phyloP scores from a whole-genome alignment of 2,797 vertebrate genomes.

The Mastacembelus armatus region DNA sequence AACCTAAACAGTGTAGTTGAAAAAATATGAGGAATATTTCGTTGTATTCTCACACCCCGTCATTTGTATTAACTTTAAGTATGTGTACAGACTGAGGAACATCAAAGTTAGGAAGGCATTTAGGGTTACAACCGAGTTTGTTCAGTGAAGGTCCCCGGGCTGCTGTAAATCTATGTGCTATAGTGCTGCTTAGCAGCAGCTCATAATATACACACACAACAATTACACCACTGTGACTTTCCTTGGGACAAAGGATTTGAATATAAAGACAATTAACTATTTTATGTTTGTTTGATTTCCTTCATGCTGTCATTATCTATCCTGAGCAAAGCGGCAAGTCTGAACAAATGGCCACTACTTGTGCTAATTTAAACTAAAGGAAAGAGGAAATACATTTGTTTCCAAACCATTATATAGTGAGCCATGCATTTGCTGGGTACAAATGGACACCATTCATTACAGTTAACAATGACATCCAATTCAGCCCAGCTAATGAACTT shows the following conservation, averaged over 20 bases:
- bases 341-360: slow-evolving; percentile 72
- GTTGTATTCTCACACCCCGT: neutral
- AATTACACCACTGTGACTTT: slow-evolving; percentile 72
- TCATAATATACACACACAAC: slow-evolving; percentile 58
- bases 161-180: slow-evolving; percentile 62
- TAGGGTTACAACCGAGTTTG: slow-evolving; percentile 52
- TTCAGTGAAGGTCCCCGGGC: slow-evolving; percentile 56
- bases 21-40: neutral
- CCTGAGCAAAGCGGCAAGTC: slow-evolving; percentile 62
- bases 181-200: slow-evolving; percentile 44
- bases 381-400: slow-evolving; percentile 79
- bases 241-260: slow-evolving; percentile 70
- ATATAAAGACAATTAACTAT: slow-evolving; percentile 81
- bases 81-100: slow-evolving; percentile 11
- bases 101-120: slow-evolving; percentile 51
- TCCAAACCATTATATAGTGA: slow-evolving; percentile 78
- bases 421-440: slow-evolving; percentile 74
- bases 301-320: slow-evolving; percentile 69
- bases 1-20: neutral
- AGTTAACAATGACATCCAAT: slow-evolving; percentile 84
- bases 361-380: slow-evolving; percentile 75
- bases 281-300: slow-evolving; percentile 82
- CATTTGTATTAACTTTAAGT: slow-evolving; percentile 8
- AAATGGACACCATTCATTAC: slow-evolving; percentile 82
- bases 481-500: slow-evolving; percentile 82